Conservation (phyloP, 2,797 vertebrate genomes). For the Melanotaenia maccullochi region DNA sequence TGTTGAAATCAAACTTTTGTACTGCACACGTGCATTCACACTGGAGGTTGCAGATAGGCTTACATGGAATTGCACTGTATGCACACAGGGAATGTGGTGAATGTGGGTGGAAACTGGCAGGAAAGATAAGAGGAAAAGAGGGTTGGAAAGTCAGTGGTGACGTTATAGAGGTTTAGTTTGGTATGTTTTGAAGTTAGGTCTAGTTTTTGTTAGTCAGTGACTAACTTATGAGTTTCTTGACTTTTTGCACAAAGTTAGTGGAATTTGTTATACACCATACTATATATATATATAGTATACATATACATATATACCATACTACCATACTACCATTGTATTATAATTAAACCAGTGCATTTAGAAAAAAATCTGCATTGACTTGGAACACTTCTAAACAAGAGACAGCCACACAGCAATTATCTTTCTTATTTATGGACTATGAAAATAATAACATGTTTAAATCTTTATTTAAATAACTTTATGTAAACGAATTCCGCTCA, state of each 20-base stretch:
- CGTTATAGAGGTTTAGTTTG: conserved; percentile 7
- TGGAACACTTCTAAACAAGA: neutral
- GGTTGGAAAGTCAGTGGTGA: conserved; percentile 3
- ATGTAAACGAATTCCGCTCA: neutral
- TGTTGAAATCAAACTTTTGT: conserved; percentile 61
- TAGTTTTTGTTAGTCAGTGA: conserved; percentile 6
- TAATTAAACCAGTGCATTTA: neutral
- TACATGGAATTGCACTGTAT: conserved; percentile 38
- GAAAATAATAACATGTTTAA: no score
- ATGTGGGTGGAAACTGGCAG: conserved; percentile 52
- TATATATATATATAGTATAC: no score
- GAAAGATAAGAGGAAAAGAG: conserved; percentile 27
- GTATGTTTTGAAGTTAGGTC: conserved; percentile 3
- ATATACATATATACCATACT: no score
- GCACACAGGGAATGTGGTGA: conserved; percentile 66
- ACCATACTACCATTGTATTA: neutral
- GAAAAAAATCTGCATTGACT: neutral
- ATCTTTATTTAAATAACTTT: no score
- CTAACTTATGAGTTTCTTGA: neutral
- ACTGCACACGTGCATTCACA: conserved; percentile 33
- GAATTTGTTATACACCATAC: neutral
- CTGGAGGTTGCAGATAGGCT: conserved; percentile 40
- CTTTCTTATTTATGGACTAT: neutral
- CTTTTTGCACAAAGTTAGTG: neutral
- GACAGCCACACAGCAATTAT: neutral